These are phyloP conservation scores for Ditylenchus dipsaci DNA, from an alignment of 1,140 invertebrate species.

Conservation along the genomic window DNA sequence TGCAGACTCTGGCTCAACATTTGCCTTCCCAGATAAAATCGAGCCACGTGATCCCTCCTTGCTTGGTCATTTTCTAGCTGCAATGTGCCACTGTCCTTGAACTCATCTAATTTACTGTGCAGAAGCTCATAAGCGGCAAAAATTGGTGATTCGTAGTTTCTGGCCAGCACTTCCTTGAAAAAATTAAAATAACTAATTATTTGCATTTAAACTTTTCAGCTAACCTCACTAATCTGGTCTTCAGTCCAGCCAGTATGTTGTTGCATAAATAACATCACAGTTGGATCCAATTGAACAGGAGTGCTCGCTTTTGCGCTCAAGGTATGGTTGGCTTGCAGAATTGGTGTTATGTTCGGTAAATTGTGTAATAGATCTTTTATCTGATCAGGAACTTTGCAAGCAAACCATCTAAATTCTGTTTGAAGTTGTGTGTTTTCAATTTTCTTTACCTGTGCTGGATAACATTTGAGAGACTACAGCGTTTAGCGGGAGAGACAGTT, in stretches of 20 bases:
- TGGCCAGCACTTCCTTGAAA: slow-evolving; percentile 42
- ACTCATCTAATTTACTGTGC: slow-evolving; percentile 37
- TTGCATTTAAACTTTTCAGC: slow-evolving; percentile 12
- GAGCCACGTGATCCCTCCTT: slow-evolving; percentile 53
- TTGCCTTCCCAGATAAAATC: slow-evolving; percentile 55
- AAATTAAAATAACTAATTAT: slow-evolving; percentile 16
- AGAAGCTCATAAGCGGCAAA: slow-evolving; percentile 52
- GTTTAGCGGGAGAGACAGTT: slow-evolving; percentile 40
- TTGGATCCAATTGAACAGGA: slow-evolving; percentile 41
- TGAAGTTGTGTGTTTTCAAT: too few relatives aligned
- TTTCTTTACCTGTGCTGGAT: slow-evolving; percentile 34
- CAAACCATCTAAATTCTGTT: slow-evolving; percentile 23
- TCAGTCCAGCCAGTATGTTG: slow-evolving; percentile 57
- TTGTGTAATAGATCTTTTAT: slow-evolving; percentile 26
- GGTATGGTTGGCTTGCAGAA: slow-evolving; percentile 16
- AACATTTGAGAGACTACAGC: slow-evolving; percentile 28
- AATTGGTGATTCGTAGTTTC: slow-evolving; percentile 50
- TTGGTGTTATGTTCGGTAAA: slow-evolving; percentile 14
- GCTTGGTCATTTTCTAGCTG: slow-evolving; percentile 40
- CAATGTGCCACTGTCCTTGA: slow-evolving; percentile 25
- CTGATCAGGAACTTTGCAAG: slow-evolving; percentile 28
- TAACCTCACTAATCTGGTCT: slow-evolving; percentile 51
- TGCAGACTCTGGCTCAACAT: slow-evolving; percentile 36
- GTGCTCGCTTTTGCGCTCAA: slow-evolving; percentile 4
- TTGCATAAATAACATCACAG: slow-evolving; percentile 51